These are phyloP conservation scores for Spinibarbus caldwelli DNA, from an alignment of 2,797 vertebrate genomes.

Conservation along the genomic window DNA sequence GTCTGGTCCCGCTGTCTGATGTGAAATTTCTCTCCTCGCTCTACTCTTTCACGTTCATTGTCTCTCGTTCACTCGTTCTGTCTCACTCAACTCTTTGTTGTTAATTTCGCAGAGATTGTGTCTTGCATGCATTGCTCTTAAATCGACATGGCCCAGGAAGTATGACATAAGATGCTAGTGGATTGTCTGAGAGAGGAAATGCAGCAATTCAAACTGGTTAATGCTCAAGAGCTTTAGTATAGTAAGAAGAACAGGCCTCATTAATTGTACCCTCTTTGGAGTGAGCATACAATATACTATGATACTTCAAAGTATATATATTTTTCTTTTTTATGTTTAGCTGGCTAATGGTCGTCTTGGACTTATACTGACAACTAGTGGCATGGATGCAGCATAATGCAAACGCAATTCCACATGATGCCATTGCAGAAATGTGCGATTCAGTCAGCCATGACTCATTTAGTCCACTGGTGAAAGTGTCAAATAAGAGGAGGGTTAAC, in stretches of 20 bases:
- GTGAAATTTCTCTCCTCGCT: slow-evolving; percentile 65
- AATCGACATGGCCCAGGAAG: slow-evolving; percentile 35
- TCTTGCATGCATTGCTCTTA: slow-evolving; percentile 20
- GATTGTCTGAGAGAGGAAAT: slow-evolving; percentile 37
- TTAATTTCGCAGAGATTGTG: slow-evolving; percentile 15
- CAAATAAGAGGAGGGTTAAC: not conserved
- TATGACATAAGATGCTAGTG: slow-evolving; percentile 42
- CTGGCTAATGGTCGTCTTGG: not conserved
- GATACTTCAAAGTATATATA: not conserved
- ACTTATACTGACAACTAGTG: not conserved
- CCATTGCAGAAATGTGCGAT: not conserved
- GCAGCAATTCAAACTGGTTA: not conserved
- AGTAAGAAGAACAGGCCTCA: slow-evolving; percentile 6
- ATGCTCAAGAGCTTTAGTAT: not conserved
- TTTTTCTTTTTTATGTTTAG: not conserved
- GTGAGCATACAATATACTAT: not conserved
- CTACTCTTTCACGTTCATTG: slow-evolving; percentile 60
- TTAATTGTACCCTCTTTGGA: not conserved
- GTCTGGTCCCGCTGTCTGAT: slow-evolving; percentile 66
- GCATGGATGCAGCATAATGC: slow-evolving; percentile 2
- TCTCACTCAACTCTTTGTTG: slow-evolving; percentile 38
- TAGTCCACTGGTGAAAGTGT: not conserved
- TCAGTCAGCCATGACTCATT: not conserved
- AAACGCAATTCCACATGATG: no score
- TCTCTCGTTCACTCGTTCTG: slow-evolving; percentile 33